Evolutionary conservation across 2,797 vertebrate genomes (phyloP).

Genomic region (Poeciliopsis infans): DNA sequence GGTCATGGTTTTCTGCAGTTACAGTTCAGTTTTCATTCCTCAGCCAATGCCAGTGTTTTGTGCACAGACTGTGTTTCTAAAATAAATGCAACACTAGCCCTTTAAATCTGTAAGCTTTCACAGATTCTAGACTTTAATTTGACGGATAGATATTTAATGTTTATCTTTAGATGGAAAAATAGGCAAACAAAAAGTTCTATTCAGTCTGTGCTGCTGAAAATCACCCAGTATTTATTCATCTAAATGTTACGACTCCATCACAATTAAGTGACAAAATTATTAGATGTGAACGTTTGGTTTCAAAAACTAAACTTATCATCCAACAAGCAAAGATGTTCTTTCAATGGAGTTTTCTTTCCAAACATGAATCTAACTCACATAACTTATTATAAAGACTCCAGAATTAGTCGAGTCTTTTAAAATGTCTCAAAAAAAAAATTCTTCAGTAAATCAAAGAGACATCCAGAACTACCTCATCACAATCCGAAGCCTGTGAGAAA

Average conservation of each 20-base stretch:
- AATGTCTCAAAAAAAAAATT: constrained; percentile 65
- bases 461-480: constrained; percentile 39
- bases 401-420: constrained; percentile 75
- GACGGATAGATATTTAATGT: background rate
- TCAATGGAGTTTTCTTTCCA: constrained; percentile 62
- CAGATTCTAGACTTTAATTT: background rate
- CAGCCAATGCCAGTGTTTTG: background rate
- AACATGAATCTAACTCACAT: constrained; percentile 66
- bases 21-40: background rate
- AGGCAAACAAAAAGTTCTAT: background rate
- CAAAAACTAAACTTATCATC: constrained; percentile 11
- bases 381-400: constrained; percentile 72
- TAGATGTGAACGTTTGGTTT: constrained; percentile 10
- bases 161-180: background rate
- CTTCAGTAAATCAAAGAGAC: constrained; percentile 69
- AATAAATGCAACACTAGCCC: background rate
- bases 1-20: background rate
- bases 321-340: constrained; percentile 31
- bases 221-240: background rate
- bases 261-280: background rate
- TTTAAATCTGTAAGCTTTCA: background rate
- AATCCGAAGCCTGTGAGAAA: constrained; percentile 24
- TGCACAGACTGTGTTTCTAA: background rate
- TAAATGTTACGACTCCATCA: background rate
- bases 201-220: background rate